Evolutionary conservation across 2,888 invertebrate genomes (phyloP).

Genomic region (Nephrotoma guestfalica): DNA sequence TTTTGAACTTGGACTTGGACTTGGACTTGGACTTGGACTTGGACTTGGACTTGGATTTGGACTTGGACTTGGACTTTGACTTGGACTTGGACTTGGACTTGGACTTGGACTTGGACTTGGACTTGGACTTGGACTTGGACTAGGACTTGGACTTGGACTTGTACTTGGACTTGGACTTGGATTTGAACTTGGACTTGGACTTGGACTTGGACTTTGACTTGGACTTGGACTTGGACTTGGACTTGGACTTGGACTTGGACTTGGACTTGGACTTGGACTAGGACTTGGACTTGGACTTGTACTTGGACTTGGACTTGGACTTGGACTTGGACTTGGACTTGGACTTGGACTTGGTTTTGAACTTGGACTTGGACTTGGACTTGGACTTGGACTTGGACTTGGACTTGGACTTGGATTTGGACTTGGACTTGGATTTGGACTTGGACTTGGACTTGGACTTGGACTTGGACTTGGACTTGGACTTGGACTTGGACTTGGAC

Average conservation of each 20-base stretch:
- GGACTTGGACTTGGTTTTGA: neutral
- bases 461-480: conserved; percentile 33
- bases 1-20: neutral
- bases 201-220: neutral
- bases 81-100: neutral
- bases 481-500: conserved; percentile 22
- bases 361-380: neutral
- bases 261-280: neutral
- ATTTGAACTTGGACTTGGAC: neutral
- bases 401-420: neutral
- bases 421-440: neutral
- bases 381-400: neutral
- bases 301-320: neutral
- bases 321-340: neutral
- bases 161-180: neutral
- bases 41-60: neutral
- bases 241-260: neutral
- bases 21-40: neutral
- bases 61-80: neutral
- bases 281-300: neutral
- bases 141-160: neutral
- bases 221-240: neutral
- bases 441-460: conserved; percentile 36
- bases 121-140: neutral
- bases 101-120: neutral